Conservation (phyloP, 2,113 vertebrate species). For the Otis tarda region DNA sequence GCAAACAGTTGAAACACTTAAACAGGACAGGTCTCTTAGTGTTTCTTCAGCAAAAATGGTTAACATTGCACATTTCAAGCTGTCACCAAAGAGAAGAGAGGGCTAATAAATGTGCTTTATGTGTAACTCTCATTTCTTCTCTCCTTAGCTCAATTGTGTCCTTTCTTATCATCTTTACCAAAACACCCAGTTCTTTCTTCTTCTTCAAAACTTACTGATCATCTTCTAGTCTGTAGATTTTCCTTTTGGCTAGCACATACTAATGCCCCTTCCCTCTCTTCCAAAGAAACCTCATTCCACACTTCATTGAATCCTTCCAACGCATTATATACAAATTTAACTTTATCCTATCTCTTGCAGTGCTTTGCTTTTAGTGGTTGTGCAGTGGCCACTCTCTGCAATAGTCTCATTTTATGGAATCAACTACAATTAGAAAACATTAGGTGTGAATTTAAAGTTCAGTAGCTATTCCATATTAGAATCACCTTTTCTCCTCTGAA, state of each 20-base stretch:
- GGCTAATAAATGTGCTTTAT: background rate
- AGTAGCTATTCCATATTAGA: background rate
- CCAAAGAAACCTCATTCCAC: background rate
- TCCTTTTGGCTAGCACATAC: background rate
- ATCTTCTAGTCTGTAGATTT: background rate
- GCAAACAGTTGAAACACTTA: background rate
- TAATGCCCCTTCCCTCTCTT: background rate
- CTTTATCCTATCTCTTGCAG: background rate
- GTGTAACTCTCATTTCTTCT: background rate
- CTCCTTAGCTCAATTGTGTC: background rate
- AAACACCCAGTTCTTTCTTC: background rate
- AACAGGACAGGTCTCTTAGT: background rate
- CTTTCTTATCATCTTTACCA: background rate
- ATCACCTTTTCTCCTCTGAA: background rate
- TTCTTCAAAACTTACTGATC: background rate
- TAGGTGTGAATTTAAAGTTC: background rate
- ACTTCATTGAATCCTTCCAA: background rate
- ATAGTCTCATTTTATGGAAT: background rate
- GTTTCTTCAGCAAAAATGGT: background rate
- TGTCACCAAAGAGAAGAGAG: background rate
- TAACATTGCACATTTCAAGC: background rate
- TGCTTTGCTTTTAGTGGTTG: background rate
- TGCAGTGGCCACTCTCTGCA: background rate
- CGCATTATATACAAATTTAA: background rate
- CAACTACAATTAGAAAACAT: background rate